phyloP scores from a whole-genome alignment of 2,888 invertebrate species.

The Drosophila monieri region DNA sequence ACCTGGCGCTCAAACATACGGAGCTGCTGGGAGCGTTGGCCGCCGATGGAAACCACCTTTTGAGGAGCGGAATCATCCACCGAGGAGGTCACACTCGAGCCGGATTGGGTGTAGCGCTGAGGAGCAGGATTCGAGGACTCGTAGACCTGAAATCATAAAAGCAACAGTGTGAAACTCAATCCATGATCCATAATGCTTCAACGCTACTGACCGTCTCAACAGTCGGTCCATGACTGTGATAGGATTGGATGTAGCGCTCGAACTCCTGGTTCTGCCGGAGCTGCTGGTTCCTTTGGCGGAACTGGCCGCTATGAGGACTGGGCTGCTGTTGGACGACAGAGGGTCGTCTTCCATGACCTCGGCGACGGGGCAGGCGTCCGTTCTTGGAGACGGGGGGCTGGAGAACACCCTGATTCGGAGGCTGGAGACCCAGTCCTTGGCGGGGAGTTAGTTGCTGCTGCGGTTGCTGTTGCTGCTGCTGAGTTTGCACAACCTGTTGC shows the following conservation, averaged over 20 bases:
- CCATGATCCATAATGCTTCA: not conserved
- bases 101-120: constrained; percentile 63
- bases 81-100: constrained; percentile 36
- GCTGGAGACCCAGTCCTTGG: constrained; percentile 62
- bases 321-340: constrained; percentile 57
- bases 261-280: constrained; percentile 81
- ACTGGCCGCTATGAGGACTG: constrained; percentile 58
- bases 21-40: constrained; percentile 59
- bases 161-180: not conserved
- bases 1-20: constrained; percentile 80
- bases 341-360: constrained; percentile 61
- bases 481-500: not conserved
- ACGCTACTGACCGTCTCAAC: constrained; percentile 79
- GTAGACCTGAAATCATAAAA: constrained; percentile 66
- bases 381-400: constrained; percentile 25
- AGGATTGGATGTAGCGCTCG: constrained; percentile 81
- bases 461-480: constrained; percentile 28
- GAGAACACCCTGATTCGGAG: constrained; percentile 20
- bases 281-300: constrained; percentile 73
- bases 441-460: constrained; percentile 49
- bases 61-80: constrained; percentile 48
- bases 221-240: constrained; percentile 81
- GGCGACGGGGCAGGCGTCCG: constrained; percentile 51
- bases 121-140: constrained; percentile 78
- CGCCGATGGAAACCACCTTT: constrained; percentile 64